Evolutionary conservation across 2,113 vertebrate species (phyloP), one percentile per base, ranked within the genome.

Genomic region (Petromus typicus): DNA sequence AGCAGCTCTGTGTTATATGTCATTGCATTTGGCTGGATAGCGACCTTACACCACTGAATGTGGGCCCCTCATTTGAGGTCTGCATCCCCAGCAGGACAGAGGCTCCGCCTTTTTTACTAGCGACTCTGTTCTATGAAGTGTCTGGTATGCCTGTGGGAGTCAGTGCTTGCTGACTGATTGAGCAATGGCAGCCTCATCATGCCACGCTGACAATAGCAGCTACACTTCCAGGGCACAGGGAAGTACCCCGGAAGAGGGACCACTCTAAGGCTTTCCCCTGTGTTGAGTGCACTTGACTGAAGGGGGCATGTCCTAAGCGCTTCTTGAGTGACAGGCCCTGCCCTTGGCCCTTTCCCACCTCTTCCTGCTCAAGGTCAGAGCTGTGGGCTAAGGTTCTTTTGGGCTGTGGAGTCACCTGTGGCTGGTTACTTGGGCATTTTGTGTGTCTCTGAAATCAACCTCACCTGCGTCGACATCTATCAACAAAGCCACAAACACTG

Each of bases 201-300:
- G 18, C 56, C 8, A 17, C 1, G 20, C 23, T 16, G 25, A 59
- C 5, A 32, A 22, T 1, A 5, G 17, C 8, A 10, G 79, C 4
- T 12, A 69, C 3, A 14, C 14, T 22, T 10, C 9, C 0, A 32
- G 76, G 66, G 18, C 27, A 2, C n/a, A n/a, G n/a, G n/a, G n/a
- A n/a, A n/a, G n/a, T n/a, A n/a, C n/a, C n/a, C n/a, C n/a, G n/a
- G n/a, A n/a, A n/a, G n/a, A n/a, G n/a, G n/a, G n/a, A 0, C 13
- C 25, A 1, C 30, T 67, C 23, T 7, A 7, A 67, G 73, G 20
- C 61, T 45, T 54, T 9, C 73, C 66, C 23, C 0, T 10, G 0
- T 0, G 0, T 4, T 34, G 4, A 20, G 25, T 8, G 8, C 8
- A 0, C 17, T 51, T n/a, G 17, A 0, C 1, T 40, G 11, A 5